Evolutionary conservation across 2,113 vertebrate genomes (phyloP).

Genomic region (Corvus cornix): DNA sequence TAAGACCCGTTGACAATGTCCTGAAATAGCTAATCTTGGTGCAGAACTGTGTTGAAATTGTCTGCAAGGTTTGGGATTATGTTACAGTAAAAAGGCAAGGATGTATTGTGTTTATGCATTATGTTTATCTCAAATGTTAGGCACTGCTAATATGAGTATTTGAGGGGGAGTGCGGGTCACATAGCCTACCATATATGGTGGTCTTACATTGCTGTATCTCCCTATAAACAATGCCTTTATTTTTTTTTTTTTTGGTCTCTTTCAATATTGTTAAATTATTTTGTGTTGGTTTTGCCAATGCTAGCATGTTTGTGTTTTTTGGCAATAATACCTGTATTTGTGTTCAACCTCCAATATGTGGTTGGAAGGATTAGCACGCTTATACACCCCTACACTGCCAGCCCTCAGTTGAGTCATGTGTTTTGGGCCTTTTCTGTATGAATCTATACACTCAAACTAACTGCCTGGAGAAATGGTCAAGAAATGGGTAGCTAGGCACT

Average conservation of each 20-base stretch:
- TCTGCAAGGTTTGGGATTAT: slow-evolving; percentile 24
- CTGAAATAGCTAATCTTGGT: slow-evolving; percentile 42
- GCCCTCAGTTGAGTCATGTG: not conserved
- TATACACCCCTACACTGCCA: not conserved
- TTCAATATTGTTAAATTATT: slow-evolving; percentile 68
- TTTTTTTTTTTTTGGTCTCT: not conserved
- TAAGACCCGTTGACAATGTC: slow-evolving; percentile 17
- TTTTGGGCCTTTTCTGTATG: not conserved
- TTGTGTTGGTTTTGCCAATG: slow-evolving; percentile 37
- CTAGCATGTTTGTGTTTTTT: slow-evolving; percentile 44
- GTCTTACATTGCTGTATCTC: slow-evolving; percentile 37
- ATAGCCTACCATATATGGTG: not conserved
- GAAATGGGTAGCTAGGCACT: slow-evolving; percentile 42
- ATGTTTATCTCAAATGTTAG: slow-evolving; percentile 55
- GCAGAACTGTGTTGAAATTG: slow-evolving; percentile 34
- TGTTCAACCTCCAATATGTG: not conserved
- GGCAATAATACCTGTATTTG: not conserved
- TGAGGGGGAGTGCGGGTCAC: slow-evolving; percentile 13
- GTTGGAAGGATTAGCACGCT: not conserved
- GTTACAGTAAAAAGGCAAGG: slow-evolving; percentile 60
- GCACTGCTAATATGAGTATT: slow-evolving; percentile 49
- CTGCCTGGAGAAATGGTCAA: slow-evolving; percentile 13
- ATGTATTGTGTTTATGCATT: not conserved
- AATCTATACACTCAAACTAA: not conserved
- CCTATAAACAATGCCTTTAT: not conserved